Percentiles rank a stretch among this genome's conserved stretches.
phyloP scores from a whole-genome alignment of 1,140 invertebrate genomes.

The Hermatobates lingyangjiaoensis region DNA sequence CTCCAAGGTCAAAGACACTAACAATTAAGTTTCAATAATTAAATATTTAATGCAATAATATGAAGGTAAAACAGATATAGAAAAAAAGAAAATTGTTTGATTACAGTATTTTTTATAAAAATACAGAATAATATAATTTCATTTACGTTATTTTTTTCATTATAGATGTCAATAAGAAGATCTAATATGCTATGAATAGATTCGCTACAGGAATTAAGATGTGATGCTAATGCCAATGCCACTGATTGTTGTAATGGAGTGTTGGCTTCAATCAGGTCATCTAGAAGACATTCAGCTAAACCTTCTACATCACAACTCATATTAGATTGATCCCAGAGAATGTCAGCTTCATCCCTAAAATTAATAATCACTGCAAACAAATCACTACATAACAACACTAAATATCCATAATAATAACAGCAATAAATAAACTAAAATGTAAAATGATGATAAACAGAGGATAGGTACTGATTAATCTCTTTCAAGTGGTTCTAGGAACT shows the following conservation, averaged over 20 bases:
- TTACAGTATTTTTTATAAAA: not conserved
- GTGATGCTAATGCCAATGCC: constrained; percentile 47
- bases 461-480: constrained; percentile 12
- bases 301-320: constrained; percentile 33
- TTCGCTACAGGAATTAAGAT: too few relatives aligned
- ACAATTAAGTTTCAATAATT: too few relatives aligned
- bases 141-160: constrained; percentile 45
- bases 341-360: constrained; percentile 36
- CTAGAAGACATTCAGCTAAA: constrained; percentile 41
- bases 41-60: too few relatives aligned
- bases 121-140: not conserved
- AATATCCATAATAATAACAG: too few relatives aligned
- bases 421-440: too few relatives aligned
- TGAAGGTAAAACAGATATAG: not conserved
- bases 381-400: too few relatives aligned
- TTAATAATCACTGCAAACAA: too few relatives aligned
- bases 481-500: too few relatives aligned
- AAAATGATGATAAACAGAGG: not conserved
- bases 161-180: constrained; percentile 51
- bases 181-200: constrained; percentile 35
- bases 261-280: constrained; percentile 59
- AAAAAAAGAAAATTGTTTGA: not conserved
- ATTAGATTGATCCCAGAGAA: constrained; percentile 43
- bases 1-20: too few relatives aligned
- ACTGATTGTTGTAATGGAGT: constrained; percentile 59